Conservation (phyloP, 35 echinoderm and acorn worm genomes). For the Acanthaster planci region DNA sequence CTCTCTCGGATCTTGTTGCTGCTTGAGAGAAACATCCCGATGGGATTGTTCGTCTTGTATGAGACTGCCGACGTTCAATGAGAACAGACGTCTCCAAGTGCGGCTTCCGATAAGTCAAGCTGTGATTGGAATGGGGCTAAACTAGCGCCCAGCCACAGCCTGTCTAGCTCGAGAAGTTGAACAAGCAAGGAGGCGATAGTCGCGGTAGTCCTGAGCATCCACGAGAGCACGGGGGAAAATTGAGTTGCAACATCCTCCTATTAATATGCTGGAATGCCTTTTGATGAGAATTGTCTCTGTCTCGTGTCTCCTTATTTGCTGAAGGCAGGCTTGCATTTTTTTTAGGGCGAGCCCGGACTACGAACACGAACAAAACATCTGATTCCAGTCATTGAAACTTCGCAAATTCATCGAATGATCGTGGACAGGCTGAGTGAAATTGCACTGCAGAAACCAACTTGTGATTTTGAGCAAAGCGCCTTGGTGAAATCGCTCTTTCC, state of each 20-base stretch:
- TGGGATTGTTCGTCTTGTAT: background rate
- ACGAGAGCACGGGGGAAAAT: no score
- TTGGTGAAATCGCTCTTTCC: background rate
- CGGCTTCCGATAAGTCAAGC: background rate
- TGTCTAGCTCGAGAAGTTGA: background rate
- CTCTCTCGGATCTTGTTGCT: background rate
- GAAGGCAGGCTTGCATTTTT: no score
- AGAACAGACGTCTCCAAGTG: background rate
- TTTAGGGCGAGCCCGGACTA: no score
- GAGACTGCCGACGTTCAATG: background rate
- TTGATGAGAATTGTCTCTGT: no score
- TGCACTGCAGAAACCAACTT: background rate
- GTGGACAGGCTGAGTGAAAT: background rate
- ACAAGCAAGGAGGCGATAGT: background rate
- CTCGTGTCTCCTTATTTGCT: no score
- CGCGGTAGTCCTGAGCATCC: background rate
- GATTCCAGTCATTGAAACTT: no score
- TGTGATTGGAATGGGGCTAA: constrained; percentile 2
- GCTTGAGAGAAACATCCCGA: background rate
- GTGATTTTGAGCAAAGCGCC: background rate
- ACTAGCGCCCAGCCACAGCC: background rate
- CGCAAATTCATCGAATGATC: no score
- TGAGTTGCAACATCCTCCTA: no score
- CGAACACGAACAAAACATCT: no score
- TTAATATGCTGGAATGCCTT: no score